Percentiles rank a stretch among this genome's conserved stretches.
Evolutionary conservation across 2,888 invertebrate species (phyloP).

Genomic region (Ecdyonurus torrentis): DNA sequence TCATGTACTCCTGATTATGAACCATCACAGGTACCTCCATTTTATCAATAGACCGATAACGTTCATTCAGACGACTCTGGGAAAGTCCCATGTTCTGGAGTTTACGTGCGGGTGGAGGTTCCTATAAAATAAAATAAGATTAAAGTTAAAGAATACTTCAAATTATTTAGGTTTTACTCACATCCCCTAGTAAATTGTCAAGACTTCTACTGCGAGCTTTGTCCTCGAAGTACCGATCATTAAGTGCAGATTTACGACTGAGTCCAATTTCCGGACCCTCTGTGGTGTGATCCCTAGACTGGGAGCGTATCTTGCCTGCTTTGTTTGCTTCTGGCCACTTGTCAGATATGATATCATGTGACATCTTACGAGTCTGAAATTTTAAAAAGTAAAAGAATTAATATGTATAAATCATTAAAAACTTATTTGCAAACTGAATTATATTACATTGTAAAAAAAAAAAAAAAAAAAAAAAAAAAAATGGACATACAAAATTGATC

Average conservation of each 20-base stretch:
- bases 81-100: slow-evolving; percentile 63
- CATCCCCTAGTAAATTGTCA: slow-evolving; percentile 54
- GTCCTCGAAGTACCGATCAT: slow-evolving; percentile 79
- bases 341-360: slow-evolving; percentile 44
- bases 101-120: slow-evolving; percentile 33
- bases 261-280: slow-evolving; percentile 28
- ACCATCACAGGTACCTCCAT: slow-evolving; percentile 16
- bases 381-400: background rate
- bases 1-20: slow-evolving; percentile 24
- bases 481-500: too few species aligned
- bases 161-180: slow-evolving; percentile 20
- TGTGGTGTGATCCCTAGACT: slow-evolving; percentile 22
- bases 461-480: background rate
- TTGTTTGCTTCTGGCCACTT: slow-evolving; percentile 11
- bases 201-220: slow-evolving; percentile 60
- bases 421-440: too few species aligned
- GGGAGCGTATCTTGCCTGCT: slow-evolving; percentile 17
- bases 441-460: background rate
- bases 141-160: background rate
- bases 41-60: slow-evolving; percentile 70
- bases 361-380: slow-evolving; percentile 41
- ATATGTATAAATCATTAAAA: too few species aligned
- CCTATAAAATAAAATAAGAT: slow-evolving; percentile 9
- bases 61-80: slow-evolving; percentile 68
- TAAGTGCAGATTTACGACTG: slow-evolving; percentile 67